Base-by-base conservation (phyloP, 2,888 invertebrate genomes). In the Cosmia trapezina region DNA sequence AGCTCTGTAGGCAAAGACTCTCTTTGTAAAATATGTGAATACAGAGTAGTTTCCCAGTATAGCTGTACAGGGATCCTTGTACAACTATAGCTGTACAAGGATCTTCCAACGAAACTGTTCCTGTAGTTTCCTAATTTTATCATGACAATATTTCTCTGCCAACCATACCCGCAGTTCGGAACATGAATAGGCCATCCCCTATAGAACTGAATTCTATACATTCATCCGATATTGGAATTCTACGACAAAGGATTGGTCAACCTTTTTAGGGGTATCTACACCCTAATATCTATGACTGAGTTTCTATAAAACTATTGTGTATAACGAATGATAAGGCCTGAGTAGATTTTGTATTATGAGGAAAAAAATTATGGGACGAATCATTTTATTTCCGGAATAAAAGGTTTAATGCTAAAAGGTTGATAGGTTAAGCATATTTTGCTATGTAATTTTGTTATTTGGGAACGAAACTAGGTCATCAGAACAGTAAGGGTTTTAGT, bases 241-340 rank as follows among this genome's bases (percentile, higher is more conserved):
- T 89, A 89, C 90, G 90, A 95, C 94, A 95, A 94, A 93, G 92
- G 93, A 90, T 89, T 94, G 94, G 94, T 93, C 94, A 93, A 92
- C 93, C 93, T 93, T 94, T 93, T 92, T 89, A 90, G 89, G 88
- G 86, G 79, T 79, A 82, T 66, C 67, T 80, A 84, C 80, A 80
- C 86, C 76, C 77, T 84, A 80, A 85, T 86, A 89, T 87, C 86
- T 87, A 86, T 86, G 86, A 78, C 83, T 87, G 83, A 81, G 78
- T 72, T 75, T 80, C 78, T 81, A 84, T 87, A 86, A 83, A 87
- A 87, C 88, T 84, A 87, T 89, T 91, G 89, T 90, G 84, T 81
- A 70, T 78, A 76, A 57, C 77, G 57, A 70, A 83, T 83, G 78
- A 83, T 86, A 84, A 83, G 81, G 70, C 68, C 66, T 51, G 72